These are phyloP conservation scores for Biston betularia DNA, from an alignment of 2,888 invertebrate genomes.

Conservation along the genomic window DNA sequence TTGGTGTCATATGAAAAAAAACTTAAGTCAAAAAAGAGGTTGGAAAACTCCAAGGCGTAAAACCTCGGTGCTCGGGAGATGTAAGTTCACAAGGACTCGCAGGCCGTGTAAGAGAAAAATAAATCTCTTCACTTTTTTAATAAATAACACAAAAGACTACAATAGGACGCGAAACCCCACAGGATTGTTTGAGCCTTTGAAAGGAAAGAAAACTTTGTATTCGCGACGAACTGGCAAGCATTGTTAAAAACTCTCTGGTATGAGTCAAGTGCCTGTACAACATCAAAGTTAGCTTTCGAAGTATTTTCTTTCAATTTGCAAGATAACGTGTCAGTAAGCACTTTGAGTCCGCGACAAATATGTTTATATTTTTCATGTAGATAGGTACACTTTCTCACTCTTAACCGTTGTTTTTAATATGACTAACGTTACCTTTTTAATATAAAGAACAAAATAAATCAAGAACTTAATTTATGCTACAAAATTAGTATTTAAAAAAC, in stretches of 20 bases:
- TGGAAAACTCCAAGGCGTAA: background rate
- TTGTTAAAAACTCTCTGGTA: constrained; percentile 15
- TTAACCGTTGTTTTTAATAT: too few relatives aligned
- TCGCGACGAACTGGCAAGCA: background rate
- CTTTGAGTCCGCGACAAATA: too few relatives aligned
- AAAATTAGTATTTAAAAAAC: too few relatives aligned
- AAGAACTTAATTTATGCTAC: too few relatives aligned
- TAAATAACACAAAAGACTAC: too few relatives aligned
- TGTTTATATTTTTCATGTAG: too few relatives aligned
- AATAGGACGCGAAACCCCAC: constrained; percentile 17
- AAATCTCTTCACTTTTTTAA: too few relatives aligned
- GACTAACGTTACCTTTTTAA: too few relatives aligned
- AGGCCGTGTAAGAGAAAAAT: background rate
- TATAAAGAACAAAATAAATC: too few relatives aligned
- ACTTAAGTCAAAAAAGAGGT: background rate
- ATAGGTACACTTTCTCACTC: too few relatives aligned
- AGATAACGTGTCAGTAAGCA: too few relatives aligned
- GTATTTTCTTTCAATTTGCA: too few relatives aligned
- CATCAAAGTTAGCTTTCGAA: background rate
- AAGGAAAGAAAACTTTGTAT: constrained; percentile 20
- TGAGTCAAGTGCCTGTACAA: constrained; percentile 3
- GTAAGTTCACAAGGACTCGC: constrained; percentile 2
- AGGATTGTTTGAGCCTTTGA: constrained; percentile 23
- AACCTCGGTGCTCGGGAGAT: constrained; percentile 1
- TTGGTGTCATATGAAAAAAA: background rate